phyloP scores from a whole-genome alignment of 2,797 vertebrate species.

The Onychomys leucogaster region DNA sequence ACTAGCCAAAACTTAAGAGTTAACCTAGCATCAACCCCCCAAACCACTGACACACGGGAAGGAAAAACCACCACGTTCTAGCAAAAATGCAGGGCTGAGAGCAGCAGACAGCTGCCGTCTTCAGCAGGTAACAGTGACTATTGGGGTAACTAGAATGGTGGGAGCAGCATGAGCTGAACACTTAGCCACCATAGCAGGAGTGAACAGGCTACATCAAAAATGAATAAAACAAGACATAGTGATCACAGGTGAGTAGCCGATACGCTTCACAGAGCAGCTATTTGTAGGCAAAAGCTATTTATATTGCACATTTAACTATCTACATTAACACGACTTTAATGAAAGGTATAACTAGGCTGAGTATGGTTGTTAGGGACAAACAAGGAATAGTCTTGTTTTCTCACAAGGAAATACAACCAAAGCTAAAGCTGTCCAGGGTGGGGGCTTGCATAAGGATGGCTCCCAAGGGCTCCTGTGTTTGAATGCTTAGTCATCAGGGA shows the following conservation, averaged over 20 bases:
- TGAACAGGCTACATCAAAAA: background rate
- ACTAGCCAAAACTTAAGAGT: background rate
- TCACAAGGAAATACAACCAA: background rate
- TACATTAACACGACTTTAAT: background rate
- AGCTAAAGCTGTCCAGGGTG: background rate
- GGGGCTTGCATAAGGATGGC: background rate
- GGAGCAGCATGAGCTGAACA: background rate
- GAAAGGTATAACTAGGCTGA: background rate
- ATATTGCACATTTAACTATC: background rate
- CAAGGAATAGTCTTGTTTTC: background rate
- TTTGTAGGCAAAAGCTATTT: background rate
- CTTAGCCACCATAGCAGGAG: background rate
- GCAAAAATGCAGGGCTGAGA: background rate
- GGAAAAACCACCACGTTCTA: too few species aligned
- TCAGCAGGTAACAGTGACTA: background rate
- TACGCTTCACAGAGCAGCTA: background rate
- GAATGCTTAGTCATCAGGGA: too few species aligned
- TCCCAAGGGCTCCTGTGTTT: too few species aligned
- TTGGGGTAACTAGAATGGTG: background rate
- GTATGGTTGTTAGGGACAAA: background rate
- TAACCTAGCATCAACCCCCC: background rate
- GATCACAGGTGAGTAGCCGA: background rate
- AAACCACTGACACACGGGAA: background rate
- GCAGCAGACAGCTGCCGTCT: background rate
- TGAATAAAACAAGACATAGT: background rate